Evolutionary conservation across 2,797 vertebrate genomes (phyloP), one percentile per base, ranked within the genome.

Genomic region (Hybognathus amarus): DNA sequence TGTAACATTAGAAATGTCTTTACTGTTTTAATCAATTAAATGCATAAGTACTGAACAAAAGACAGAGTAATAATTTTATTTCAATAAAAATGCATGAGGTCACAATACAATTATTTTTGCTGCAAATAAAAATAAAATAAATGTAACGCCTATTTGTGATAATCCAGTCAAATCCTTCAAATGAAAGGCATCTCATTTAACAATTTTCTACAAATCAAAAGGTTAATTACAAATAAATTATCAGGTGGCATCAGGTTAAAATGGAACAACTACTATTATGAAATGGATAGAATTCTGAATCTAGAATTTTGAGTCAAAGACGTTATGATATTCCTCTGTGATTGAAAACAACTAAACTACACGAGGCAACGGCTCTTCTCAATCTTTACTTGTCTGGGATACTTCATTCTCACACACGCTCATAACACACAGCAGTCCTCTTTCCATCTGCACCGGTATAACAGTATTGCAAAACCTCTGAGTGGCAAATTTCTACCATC

Each of bases 381-480:
- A 33, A 66, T 20, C 30, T 36, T 66, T 11, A 38, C 33, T 69
- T 69, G 47, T 42, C 24, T 78, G 4, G 13, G 20, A 79, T 50
- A 71, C 68, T 73, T 45, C 6, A 81, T 63, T 47, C 61, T 69
- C 50, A 12, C 36, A 42, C 15, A 18, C 27, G 24, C 27, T 54
- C 30, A 79, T 27, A 56, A 56, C 66, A 0, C 50, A 5, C 9
- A 38, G n/a, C 52, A 17, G 36, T 30, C 52, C 36, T 36, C 18
- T 36, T 50, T 47, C 20, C 42, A 50, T 73, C 79, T 20, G 22
- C 27, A 10, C 18, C 1, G 2, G 6, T 6, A 70, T 10, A 50
- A 17, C 27, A 0, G 33, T 52, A n/a, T 3, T 67, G 81, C 18
- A 40, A 82, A 82, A 77, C 30, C 74, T 83, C 64, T 45, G 64